Evolutionary conservation across 2,888 invertebrate genomes (phyloP).

Genomic region (Agrotis ipsilon): DNA sequence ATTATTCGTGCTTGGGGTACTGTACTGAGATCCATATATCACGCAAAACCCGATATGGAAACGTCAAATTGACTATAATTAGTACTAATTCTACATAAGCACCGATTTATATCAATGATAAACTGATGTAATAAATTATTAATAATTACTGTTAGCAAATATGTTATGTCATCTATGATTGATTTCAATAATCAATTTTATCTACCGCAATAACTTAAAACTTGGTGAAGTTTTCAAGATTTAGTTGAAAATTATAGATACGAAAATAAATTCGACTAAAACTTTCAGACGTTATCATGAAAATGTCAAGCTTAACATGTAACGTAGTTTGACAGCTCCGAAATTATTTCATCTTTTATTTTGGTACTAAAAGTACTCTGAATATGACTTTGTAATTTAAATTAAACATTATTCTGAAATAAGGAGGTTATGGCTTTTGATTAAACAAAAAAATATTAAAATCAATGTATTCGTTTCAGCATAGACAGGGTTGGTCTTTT

Average conservation of each 20-base stretch:
- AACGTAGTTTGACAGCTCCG: neutral
- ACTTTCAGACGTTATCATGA: conserved; percentile 9
- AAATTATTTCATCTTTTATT: neutral
- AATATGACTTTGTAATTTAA: neutral
- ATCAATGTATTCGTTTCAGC: no score
- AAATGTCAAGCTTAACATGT: neutral
- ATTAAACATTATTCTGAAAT: no score
- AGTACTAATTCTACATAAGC: conserved; percentile 8
- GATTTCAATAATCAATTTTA: conserved; percentile 26
- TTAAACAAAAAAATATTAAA: no score
- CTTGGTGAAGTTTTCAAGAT: conserved; percentile 20
- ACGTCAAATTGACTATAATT: conserved; percentile 23
- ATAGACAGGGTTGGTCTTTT: no score
- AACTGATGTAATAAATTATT: conserved; percentile 28
- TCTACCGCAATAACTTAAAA: conserved; percentile 10
- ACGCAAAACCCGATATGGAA: neutral
- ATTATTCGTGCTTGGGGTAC: no score
- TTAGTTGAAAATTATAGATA: conserved; percentile 9
- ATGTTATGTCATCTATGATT: conserved; percentile 27
- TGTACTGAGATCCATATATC: neutral
- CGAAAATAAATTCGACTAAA: conserved; percentile 2
- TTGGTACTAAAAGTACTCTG: no score
- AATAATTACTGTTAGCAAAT: conserved; percentile 17
- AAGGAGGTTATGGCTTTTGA: no score
- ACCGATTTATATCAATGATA: conserved; percentile 28